These are phyloP conservation scores for Tauraco hartlaubi DNA, from an alignment of 2,797 vertebrate species.

Conservation along the genomic window DNA sequence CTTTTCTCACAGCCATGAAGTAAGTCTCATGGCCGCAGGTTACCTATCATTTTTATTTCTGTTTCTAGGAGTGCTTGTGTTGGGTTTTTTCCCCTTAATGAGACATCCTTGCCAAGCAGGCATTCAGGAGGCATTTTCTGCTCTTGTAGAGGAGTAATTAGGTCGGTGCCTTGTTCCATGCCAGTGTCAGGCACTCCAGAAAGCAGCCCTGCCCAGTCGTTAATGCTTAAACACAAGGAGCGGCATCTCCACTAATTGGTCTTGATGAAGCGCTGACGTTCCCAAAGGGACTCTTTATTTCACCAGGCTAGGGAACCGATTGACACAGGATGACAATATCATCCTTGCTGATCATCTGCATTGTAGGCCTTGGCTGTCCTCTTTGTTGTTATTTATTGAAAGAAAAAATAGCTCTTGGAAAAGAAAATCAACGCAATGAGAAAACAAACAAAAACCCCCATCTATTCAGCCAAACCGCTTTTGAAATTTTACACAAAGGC, in stretches of 20 bases:
- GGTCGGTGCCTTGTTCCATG: conserved; percentile 82
- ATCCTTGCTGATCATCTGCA: conserved; percentile 72
- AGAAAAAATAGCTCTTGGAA: conserved; percentile 73
- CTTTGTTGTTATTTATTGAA: conserved; percentile 72
- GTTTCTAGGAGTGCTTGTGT: conserved; percentile 78
- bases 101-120: conserved; percentile 84
- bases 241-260: conserved; percentile 84
- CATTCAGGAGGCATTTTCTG: conserved; percentile 83
- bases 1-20: conserved; percentile 78
- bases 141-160: conserved; percentile 84
- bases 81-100: conserved; percentile 78
- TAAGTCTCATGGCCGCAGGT: conserved; percentile 78
- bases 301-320: conserved; percentile 68
- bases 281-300: conserved; percentile 81
- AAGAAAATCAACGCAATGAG: conserved; percentile 58
- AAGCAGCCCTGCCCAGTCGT: conserved; percentile 80
- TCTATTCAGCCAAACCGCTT: conserved; percentile 68
- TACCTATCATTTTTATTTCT: conserved; percentile 82
- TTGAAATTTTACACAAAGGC: conserved; percentile 75
- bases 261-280: conserved; percentile 80
- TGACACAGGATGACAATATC: conserved; percentile 74
- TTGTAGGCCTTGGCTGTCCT: conserved; percentile 37
- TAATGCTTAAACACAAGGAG: conserved; percentile 82
- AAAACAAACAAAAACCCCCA: conserved; percentile 61
- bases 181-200: conserved; percentile 80